Evolutionary conservation across 2,888 invertebrate species (phyloP), one percentile per base, ranked within the genome.

Genomic region (Parthenolecanium corni): DNA sequence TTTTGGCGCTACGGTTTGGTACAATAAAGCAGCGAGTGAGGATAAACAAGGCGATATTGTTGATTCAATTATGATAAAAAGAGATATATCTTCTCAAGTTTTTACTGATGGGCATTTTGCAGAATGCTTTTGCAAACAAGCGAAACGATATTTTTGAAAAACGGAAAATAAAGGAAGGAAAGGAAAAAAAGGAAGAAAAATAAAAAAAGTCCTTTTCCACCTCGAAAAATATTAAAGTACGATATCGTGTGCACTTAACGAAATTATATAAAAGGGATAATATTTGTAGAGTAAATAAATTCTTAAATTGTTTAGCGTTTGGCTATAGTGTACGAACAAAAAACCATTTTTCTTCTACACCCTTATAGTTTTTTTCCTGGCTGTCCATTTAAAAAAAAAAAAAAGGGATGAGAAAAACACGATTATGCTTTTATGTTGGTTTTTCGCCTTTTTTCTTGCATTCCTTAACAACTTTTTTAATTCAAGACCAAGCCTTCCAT

Each of bases 21-120:
- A 40, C 44, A 56, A 56, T 56, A 56, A 44, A 56, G 56, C 46
- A 18, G 24, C 44, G 14, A 40, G 31, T 31, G 31, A 4, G 31
- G 31, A 54, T 54, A 56, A 56, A 56, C 56, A 56, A 56, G 44
- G 24, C 56, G 56, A 56, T 56, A 56, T 56, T 56, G 56, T 56
- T 56, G 56, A 56, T 56, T 56, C 56, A 56, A 56, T 56, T 56
- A 56, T 56, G 56, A 56, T 56, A 56, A 44, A 31, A 56, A 56
- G 54, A 54, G 56, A 56, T 56, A 56, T 56, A 56, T 56, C 56
- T 56, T 56, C 20, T 52, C 53, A 31, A 31, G 40, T 23, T n/a
- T 54, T 54, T 23, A 14, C 42, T 21, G 23, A n/a, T 6, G 20
- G 24, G 25, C 21, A 23, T 31, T n/a, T n/a, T n/a, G 31, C 9